phyloP scores from a whole-genome alignment of 2,797 vertebrate species.

The Apogon hyalosoma region DNA sequence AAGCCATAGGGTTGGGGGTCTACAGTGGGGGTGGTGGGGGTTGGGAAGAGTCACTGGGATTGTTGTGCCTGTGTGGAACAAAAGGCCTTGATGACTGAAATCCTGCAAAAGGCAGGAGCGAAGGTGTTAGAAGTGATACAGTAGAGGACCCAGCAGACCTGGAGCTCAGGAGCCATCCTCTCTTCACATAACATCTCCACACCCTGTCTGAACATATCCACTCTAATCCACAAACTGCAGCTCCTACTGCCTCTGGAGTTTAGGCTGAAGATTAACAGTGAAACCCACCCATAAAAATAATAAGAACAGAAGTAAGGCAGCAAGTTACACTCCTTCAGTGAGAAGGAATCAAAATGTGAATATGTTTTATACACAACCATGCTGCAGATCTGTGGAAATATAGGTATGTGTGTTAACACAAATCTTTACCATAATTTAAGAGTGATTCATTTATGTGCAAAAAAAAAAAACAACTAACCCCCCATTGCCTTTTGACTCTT shows the following conservation, averaged over 20 bases:
- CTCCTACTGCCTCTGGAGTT: background rate
- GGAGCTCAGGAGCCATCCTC: slow-evolving; percentile 51
- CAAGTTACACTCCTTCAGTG: background rate
- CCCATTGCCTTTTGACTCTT: background rate
- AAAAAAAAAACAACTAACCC: background rate
- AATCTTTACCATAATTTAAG: background rate
- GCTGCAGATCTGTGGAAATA: too few species aligned
- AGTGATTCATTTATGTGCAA: background rate
- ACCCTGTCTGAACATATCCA: slow-evolving; percentile 72
- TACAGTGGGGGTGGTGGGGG: slow-evolving; percentile 63
- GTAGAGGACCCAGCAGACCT: slow-evolving; percentile 66
- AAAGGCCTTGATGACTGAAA: slow-evolving; percentile 90
- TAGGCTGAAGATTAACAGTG: background rate
- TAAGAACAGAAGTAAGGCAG: too few species aligned
- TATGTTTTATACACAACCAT: too few species aligned
- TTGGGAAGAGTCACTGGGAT: slow-evolving; percentile 54
- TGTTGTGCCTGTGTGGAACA: slow-evolving; percentile 79
- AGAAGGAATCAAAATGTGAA: too few species aligned
- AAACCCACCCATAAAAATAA: too few species aligned
- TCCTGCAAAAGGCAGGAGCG: slow-evolving; percentile 81
- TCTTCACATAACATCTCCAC: slow-evolving; percentile 63
- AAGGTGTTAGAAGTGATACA: slow-evolving; percentile 85
- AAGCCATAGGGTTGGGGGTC: slow-evolving; percentile 22
- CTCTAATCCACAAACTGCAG: slow-evolving; percentile 71
- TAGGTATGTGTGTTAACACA: too few species aligned